phyloP scores from a whole-genome alignment of 2,888 invertebrate species.

The Loripinus fragilis region DNA sequence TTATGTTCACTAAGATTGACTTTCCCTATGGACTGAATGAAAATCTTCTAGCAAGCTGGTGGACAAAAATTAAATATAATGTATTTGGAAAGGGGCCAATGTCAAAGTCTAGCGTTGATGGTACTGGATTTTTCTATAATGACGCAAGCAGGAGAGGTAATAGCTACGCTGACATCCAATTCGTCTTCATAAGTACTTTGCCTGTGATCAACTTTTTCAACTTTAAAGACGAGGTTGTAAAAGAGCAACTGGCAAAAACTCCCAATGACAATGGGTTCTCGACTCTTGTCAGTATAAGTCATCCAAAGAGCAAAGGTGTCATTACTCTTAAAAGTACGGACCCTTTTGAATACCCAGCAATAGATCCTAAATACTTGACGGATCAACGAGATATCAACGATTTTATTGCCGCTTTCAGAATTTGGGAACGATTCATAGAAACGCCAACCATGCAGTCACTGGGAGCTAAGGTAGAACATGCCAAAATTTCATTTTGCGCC shows the following conservation, averaged over 20 bases:
- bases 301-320: neutral
- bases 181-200: neutral
- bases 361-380: neutral
- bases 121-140: neutral
- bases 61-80: neutral
- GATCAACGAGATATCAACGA: neutral
- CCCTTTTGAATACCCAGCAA: neutral
- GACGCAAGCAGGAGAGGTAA: neutral
- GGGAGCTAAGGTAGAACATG: neutral
- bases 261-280: neutral
- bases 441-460: neutral
- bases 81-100: neutral
- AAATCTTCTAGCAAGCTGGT: neutral
- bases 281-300: neutral
- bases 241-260: neutral
- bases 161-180: neutral
- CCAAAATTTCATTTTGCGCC: neutral
- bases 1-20: neutral
- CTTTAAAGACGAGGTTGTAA: neutral
- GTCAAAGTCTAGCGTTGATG: neutral
- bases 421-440: neutral
- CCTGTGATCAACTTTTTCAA: neutral
- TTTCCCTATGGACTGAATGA: neutral
- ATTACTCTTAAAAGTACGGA: neutral
- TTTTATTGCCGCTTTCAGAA: neutral